Percentiles rank a stretch among this genome's conserved stretches.
phyloP scores from a whole-genome alignment of 2,113 vertebrate genomes.

The Mesembrinibis cayennensis region DNA sequence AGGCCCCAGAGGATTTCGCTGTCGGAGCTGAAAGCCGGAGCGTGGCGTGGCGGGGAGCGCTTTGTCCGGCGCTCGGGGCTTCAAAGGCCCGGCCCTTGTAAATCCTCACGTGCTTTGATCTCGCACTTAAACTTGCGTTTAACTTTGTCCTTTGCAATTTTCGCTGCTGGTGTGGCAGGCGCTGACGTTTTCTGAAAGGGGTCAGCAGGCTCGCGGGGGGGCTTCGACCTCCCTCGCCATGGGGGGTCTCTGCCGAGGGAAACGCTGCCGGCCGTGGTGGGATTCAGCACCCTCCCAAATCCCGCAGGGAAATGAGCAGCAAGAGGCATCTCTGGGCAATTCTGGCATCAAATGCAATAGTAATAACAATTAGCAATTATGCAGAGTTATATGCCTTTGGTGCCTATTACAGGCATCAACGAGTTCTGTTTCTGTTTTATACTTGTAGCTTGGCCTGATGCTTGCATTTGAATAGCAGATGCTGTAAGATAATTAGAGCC shows the following conservation, averaged over 20 bases:
- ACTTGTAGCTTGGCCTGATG: slow-evolving; percentile 43
- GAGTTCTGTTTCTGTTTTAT: slow-evolving; percentile 41
- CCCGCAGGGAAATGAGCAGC: background rate
- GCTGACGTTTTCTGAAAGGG: background rate
- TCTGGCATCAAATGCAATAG: slow-evolving; percentile 19
- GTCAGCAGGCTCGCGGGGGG: rapidly evolving
- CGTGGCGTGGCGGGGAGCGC: background rate
- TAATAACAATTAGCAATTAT: slow-evolving; percentile 49
- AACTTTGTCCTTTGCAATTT: background rate
- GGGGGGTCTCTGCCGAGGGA: background rate
- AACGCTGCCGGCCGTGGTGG: rapidly evolving
- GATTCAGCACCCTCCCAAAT: background rate
- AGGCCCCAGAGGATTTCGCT: background rate
- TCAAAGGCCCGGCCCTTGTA: background rate
- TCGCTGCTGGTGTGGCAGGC: rapidly evolving
- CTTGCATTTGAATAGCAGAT: slow-evolving; percentile 44
- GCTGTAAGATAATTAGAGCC: slow-evolving; percentile 19
- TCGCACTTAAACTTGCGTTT: rapidly evolving
- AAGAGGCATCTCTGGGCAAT: background rate
- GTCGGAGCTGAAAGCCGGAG: background rate
- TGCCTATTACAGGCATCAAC: slow-evolving; percentile 5
- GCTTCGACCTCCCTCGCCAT: rapidly evolving
- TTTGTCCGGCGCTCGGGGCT: background rate
- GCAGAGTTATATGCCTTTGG: slow-evolving; percentile 39
- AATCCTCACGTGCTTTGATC: rapidly evolving